phyloP scores from a whole-genome alignment of 2,113 vertebrate genomes.

The Dinomys branickii region DNA sequence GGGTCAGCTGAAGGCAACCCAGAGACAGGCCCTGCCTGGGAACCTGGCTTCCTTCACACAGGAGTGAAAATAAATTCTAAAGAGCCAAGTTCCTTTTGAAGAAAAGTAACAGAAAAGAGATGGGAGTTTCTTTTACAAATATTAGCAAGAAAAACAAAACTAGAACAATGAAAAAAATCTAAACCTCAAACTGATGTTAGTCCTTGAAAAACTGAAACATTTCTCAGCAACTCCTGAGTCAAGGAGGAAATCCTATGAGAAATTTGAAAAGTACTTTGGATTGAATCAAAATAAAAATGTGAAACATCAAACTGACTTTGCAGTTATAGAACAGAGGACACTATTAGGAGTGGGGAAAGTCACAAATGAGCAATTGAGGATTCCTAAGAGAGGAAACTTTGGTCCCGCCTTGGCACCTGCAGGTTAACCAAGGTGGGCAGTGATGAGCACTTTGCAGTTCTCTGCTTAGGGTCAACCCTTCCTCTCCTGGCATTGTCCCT shows the following conservation, averaged over 20 bases:
- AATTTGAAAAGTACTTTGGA: not conserved
- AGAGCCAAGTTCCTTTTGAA: not conserved
- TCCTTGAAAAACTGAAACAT: not conserved
- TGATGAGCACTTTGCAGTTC: constrained; percentile 2
- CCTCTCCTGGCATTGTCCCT: not conserved
- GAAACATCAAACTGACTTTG: not conserved
- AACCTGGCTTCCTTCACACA: not conserved
- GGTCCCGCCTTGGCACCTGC: not conserved
- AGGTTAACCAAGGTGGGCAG: not conserved
- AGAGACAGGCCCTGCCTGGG: not conserved
- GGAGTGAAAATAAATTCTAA: not conserved
- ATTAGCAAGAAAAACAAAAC: not conserved
- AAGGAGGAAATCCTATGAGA: not conserved
- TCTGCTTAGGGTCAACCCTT: constrained; percentile 27
- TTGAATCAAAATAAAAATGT: constrained; percentile 15
- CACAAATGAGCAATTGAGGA: not conserved
- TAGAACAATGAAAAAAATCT: not conserved
- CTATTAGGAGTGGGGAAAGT: not conserved
- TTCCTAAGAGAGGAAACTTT: not conserved
- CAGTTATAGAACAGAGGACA: not conserved
- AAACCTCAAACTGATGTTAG: not conserved
- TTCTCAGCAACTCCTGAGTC: not conserved
- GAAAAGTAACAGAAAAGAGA: not conserved
- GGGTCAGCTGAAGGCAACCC: not conserved
- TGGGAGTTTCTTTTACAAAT: not conserved